Percentiles rank a stretch among this genome's conserved stretches.
phyloP scores from a whole-genome alignment of 37 sponge, comb jelly and placozoan genomes.

The Crambe crambe region DNA sequence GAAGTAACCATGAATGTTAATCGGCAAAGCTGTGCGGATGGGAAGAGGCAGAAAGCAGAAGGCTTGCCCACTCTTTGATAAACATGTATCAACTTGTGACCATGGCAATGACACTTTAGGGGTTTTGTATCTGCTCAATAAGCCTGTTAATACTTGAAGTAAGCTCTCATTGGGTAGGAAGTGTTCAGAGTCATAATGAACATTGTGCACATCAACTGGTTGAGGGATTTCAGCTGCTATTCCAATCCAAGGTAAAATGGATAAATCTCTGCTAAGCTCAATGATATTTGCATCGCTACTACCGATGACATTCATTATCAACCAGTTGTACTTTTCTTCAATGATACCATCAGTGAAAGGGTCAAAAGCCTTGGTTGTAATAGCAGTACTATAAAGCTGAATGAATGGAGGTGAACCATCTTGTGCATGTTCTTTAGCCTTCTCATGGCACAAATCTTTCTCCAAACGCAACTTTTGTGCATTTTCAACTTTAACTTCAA shows the following conservation, averaged over 20 bases:
- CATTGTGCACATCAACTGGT: neutral
- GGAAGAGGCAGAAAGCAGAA: conserved; percentile 91
- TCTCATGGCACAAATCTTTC: neutral
- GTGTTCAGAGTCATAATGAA: neutral
- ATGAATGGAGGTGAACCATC: too few species aligned
- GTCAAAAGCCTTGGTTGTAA: neutral
- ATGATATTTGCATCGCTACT: neutral
- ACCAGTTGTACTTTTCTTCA: conserved; percentile 48
- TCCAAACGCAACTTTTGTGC: conserved; percentile 3
- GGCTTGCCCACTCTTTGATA: conserved; percentile 41
- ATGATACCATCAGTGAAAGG: neutral
- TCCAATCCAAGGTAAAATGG: conserved; percentile 72
- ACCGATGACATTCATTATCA: conserved; percentile 61
- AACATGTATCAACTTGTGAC: neutral
- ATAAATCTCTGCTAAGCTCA: conserved; percentile 27
- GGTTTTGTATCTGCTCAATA: neutral
- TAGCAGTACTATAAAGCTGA: conserved; percentile 9
- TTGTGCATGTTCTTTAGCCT: neutral
- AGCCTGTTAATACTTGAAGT: too few species aligned
- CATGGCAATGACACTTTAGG: neutral
- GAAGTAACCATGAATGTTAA: conserved; percentile 85
- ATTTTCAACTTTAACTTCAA: conserved; percentile 7
- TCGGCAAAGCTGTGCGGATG: conserved; percentile 52
- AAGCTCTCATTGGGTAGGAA: too few species aligned
- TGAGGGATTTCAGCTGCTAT: conserved; percentile 56